Conservation (phyloP, 2,797 vertebrate genomes). For the Girardinus metallicus region DNA sequence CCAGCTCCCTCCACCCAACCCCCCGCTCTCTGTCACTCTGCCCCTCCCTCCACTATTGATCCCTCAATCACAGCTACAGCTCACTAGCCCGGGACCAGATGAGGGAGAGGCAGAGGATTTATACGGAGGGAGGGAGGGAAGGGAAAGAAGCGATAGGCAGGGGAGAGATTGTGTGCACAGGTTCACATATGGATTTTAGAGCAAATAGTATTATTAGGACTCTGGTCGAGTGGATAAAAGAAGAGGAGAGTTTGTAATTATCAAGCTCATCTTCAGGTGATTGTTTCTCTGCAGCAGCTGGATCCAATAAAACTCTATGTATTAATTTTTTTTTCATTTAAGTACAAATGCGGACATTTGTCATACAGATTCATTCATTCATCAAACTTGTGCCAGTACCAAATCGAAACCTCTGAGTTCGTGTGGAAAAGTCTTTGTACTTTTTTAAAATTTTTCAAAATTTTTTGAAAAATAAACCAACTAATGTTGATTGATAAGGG, state of each 20-base stretch:
- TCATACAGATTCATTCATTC: conserved; percentile 24
- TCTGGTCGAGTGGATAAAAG: conserved; percentile 64
- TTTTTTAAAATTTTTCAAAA: not conserved
- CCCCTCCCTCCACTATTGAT: conserved; percentile 82
- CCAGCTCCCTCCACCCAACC: conserved; percentile 58
- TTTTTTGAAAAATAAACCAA: not conserved
- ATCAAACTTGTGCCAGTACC: not conserved
- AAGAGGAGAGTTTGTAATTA: conserved; percentile 74
- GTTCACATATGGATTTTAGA: conserved; percentile 73
- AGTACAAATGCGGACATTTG: not conserved
- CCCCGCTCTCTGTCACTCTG: conserved; percentile 76
- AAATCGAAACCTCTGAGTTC: not conserved
- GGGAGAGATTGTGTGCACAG: conserved; percentile 47
- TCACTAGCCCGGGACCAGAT: conserved; percentile 72
- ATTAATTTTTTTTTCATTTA: conserved; percentile 46
- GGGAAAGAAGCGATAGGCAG: conserved; percentile 45
- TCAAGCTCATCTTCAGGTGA: conserved; percentile 65
- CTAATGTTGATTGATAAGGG: not conserved
- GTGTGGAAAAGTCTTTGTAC: not conserved
- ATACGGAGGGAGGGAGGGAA: conserved; percentile 30
- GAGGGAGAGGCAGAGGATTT: conserved; percentile 38
- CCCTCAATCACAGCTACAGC: conserved; percentile 82
- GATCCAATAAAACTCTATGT: conserved; percentile 50
- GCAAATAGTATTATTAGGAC: conserved; percentile 76
- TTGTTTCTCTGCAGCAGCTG: conserved; percentile 72